Evolutionary conservation across 2,888 invertebrate species (phyloP).

Genomic region (Sipha maydis): DNA sequence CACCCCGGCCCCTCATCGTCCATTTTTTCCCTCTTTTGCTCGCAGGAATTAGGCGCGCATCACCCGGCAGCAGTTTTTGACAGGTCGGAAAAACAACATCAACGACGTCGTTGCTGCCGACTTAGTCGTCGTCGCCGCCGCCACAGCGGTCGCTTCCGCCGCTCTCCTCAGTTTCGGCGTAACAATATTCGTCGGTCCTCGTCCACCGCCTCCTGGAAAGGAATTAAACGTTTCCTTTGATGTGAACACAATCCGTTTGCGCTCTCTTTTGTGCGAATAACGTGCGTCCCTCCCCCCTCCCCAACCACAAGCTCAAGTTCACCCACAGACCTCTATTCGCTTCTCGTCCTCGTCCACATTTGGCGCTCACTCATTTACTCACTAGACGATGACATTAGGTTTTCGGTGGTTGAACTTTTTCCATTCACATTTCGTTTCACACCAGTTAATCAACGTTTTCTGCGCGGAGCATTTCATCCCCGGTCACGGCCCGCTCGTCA

Average conservation of each 20-base stretch:
- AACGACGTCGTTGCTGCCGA: neutral
- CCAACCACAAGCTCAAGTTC: neutral
- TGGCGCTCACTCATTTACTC: neutral
- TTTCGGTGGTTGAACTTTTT: neutral
- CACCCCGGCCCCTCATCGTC: neutral
- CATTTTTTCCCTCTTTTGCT: neutral
- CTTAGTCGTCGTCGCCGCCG: slow-evolving; percentile 8
- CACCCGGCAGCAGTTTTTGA: slow-evolving; percentile 57
- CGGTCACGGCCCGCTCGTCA: no score
- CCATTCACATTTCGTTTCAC: neutral
- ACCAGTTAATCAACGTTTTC: no score
- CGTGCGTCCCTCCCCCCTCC: neutral
- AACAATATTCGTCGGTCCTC: slow-evolving; percentile 1
- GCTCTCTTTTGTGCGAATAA: slow-evolving; percentile 30
- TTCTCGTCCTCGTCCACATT: neutral
- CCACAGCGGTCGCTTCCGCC: neutral
- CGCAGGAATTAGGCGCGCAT: slow-evolving; percentile 48
- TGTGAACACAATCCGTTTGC: slow-evolving; percentile 30
- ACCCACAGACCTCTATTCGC: neutral
- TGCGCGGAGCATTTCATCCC: no score
- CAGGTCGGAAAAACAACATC: slow-evolving; percentile 54
- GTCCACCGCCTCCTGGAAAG: neutral
- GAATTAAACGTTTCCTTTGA: slow-evolving; percentile 51
- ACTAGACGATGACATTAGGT: neutral
- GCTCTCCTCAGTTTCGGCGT: neutral